Evolutionary conservation across 2,888 invertebrate species (phyloP), one percentile per base, ranked within the genome.

Genomic region (Mythimna albipuncta): DNA sequence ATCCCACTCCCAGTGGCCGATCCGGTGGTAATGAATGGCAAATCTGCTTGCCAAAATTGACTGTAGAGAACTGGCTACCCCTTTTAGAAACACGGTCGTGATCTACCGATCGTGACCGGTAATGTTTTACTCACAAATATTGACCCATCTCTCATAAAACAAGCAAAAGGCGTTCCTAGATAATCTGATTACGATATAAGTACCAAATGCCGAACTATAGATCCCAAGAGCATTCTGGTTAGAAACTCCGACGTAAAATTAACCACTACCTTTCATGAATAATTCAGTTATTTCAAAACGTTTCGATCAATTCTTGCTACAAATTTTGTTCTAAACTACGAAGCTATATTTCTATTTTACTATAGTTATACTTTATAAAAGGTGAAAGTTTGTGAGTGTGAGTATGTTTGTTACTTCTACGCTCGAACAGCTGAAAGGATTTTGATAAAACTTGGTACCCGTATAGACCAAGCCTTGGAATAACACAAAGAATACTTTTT

Each of bases 171-270:
- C 59, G 68, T 64, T 63, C 64, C 59, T 64, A 35, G 38, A 44
- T 77, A 83, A 79, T 74, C 73, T 69, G 68, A 64, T 79, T 79
- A 73, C 64, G 21, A 44, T 66, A 35, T 69, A 81, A 85, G 75
- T 69, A 78, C 69, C 50, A 58, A 78, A 73, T 21, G 52, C 64
- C 21, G 10, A 83, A 83, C 81, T 77, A 70, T 19, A n/a, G 35
- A 16, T 81, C 86, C 70, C 84, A 1, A 52, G 84, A 77, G 86
- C 58, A 81, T 52, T 72, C 74, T 77, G 77, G 86, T 85, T 79
- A 81, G 75, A 79, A 85, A 85, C 72, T 85, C 71, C 44, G 73
- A 67, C 72, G 84, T 13, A 83, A 79, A 85, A 85, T 85, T 85
- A 85, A 79, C 72, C 71, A 71, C 64, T n/a, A 75, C 75, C 76